These are phyloP conservation scores for Diorhabda carinulata DNA, from an alignment of 1,140 invertebrate species.

Conservation along the genomic window DNA sequence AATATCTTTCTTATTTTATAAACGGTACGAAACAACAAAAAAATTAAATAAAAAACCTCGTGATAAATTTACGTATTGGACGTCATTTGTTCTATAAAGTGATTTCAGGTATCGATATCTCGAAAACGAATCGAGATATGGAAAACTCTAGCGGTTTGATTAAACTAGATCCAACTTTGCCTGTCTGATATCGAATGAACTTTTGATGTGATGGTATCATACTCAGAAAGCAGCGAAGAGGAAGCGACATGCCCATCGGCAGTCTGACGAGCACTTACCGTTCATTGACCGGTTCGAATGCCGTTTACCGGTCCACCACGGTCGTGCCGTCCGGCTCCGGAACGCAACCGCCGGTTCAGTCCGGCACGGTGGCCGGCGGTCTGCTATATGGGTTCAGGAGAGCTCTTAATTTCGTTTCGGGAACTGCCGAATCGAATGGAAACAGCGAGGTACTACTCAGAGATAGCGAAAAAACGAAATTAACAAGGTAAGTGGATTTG, in stretches of 20 bases:
- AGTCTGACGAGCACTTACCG: slow-evolving; percentile 61
- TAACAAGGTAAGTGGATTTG: no score
- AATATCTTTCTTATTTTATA: no score
- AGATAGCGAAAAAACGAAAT: neutral
- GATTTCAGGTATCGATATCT: no score
- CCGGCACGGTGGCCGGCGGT: slow-evolving; percentile 50
- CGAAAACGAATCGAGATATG: no score
- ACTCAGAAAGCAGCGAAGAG: slow-evolving; percentile 18
- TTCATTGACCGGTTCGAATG: slow-evolving; percentile 57
- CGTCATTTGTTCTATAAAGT: no score
- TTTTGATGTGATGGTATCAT: slow-evolving; percentile 18
- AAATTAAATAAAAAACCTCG: no score
- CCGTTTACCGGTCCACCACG: slow-evolving; percentile 63
- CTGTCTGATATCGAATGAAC: slow-evolving; percentile 11
- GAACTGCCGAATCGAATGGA: slow-evolving; percentile 29
- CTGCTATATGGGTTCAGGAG: slow-evolving; percentile 61
- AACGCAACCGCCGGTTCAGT: slow-evolving; percentile 46
- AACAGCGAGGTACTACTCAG: slow-evolving; percentile 54
- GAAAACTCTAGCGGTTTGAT: neutral
- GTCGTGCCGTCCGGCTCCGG: slow-evolving; percentile 53
- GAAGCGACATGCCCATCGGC: slow-evolving; percentile 51
- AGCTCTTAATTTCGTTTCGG: slow-evolving; percentile 57
- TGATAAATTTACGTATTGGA: no score
- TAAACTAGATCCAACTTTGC: neutral
- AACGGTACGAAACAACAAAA: no score